Conservation (phyloP, 2,113 vertebrate genomes). For the Serilophus lunatus region DNA sequence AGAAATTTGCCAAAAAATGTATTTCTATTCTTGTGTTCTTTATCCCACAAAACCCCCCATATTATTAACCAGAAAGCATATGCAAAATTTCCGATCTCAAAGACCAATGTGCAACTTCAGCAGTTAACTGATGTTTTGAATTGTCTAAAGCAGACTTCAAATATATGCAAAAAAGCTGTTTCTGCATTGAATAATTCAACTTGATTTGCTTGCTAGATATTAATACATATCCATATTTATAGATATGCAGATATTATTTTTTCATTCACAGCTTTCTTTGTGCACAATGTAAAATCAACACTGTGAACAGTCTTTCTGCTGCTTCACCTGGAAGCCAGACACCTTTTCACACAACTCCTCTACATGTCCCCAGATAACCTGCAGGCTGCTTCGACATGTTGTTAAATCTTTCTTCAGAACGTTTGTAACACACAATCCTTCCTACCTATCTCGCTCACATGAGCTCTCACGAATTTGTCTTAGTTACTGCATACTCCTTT, state of each 20-base stretch:
- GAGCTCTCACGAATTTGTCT: neutral
- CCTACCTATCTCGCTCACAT: neutral
- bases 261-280: neutral
- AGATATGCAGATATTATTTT: neutral
- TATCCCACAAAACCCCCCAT: neutral
- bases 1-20: neutral
- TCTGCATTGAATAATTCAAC: neutral
- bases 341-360: neutral
- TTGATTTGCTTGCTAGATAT: neutral
- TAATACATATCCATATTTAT: neutral
- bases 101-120: neutral
- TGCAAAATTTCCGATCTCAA: neutral
- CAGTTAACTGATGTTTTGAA: neutral
- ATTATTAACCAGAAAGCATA: neutral
- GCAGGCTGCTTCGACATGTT: neutral
- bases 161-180: neutral
- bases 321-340: neutral
- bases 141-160: neutral
- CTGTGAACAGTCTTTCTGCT: neutral
- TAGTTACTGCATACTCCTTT: neutral
- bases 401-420: neutral
- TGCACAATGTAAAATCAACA: neutral
- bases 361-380: neutral
- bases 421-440: neutral
- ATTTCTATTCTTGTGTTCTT: neutral